A percentile compares a stretch with the other conserved stretches of the same genome.
Evolutionary conservation across 2,113 vertebrate genomes (phyloP).

Genomic region (Myiozetetes cayanensis): DNA sequence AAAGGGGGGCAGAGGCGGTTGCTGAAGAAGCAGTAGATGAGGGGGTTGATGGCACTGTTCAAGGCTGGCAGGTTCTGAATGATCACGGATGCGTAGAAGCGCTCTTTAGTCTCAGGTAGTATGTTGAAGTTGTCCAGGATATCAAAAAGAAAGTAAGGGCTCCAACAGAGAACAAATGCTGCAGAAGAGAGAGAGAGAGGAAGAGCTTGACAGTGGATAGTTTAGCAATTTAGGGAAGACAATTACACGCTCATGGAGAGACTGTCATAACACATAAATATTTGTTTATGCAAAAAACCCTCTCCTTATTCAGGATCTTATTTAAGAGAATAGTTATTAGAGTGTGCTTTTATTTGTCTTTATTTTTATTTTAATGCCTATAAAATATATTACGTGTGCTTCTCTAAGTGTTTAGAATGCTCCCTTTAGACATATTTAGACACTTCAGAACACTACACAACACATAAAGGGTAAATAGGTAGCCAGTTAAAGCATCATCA

Average conservation of each 20-base stretch:
- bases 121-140: constrained; percentile 82
- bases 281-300: not conserved
- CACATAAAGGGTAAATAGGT: constrained; percentile 48
- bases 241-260: not conserved
- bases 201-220: not conserved
- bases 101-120: constrained; percentile 76
- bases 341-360: constrained; percentile 17
- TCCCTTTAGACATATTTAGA: constrained; percentile 10
- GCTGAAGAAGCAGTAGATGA: constrained; percentile 79
- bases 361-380: constrained; percentile 33
- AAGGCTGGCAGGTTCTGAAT: constrained; percentile 80
- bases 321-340: constrained; percentile 38
- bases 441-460: constrained; percentile 1
- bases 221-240: not conserved
- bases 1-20: constrained; percentile 46
- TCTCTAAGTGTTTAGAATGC: constrained; percentile 27
- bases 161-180: constrained; percentile 75
- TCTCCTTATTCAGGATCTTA: not conserved
- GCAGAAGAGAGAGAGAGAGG: not conserved
- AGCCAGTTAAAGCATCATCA: constrained; percentile 45
- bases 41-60: constrained; percentile 79
- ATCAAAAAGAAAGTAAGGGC: constrained; percentile 82
- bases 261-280: not conserved
- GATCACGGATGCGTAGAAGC: constrained; percentile 75
- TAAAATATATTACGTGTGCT: constrained; percentile 17